Evolutionary conservation across 2,888 invertebrate genomes (phyloP).

Genomic region (Abscondita cerata): DNA sequence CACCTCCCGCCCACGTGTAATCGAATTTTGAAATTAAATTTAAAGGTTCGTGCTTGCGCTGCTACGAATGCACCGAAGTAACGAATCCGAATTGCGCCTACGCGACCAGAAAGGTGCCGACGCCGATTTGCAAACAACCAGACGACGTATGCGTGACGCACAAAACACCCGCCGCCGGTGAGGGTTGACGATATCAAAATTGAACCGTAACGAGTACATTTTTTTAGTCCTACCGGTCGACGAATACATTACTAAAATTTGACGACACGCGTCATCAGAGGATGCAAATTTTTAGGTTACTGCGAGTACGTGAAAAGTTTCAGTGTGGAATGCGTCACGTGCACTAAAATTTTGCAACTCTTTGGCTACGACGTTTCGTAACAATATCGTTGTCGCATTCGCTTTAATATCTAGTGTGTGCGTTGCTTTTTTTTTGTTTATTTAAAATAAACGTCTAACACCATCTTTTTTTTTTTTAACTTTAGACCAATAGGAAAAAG

Average conservation of each 20-base stretch:
- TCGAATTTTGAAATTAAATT: not conserved
- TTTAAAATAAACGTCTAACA: too few species aligned
- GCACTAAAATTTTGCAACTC: not conserved
- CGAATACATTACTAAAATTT: not conserved
- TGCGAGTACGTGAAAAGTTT: constrained; percentile 4
- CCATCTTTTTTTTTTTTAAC: too few species aligned
- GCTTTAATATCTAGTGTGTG: too few species aligned
- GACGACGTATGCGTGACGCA: constrained; percentile 15
- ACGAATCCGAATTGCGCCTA: constrained; percentile 5
- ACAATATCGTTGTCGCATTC: too few species aligned
- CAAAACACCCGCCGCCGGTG: constrained; percentile 14
- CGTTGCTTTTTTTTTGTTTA: too few species aligned
- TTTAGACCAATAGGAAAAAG: too few species aligned
- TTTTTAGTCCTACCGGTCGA: constrained; percentile 3
- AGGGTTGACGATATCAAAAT: not conserved
- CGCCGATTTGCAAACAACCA: not conserved
- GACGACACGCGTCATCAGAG: not conserved
- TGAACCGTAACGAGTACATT: not conserved
- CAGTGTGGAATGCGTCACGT: not conserved
- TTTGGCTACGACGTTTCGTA: too few species aligned
- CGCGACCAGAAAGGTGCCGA: not conserved
- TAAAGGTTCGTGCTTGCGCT: constrained; percentile 11
- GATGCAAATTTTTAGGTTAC: not conserved
- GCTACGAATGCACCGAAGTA: constrained; percentile 21
- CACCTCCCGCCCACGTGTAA: too few species aligned